Conservation (phyloP, 1,140 invertebrate genomes). For the Dolichoris vasculosae region DNA sequence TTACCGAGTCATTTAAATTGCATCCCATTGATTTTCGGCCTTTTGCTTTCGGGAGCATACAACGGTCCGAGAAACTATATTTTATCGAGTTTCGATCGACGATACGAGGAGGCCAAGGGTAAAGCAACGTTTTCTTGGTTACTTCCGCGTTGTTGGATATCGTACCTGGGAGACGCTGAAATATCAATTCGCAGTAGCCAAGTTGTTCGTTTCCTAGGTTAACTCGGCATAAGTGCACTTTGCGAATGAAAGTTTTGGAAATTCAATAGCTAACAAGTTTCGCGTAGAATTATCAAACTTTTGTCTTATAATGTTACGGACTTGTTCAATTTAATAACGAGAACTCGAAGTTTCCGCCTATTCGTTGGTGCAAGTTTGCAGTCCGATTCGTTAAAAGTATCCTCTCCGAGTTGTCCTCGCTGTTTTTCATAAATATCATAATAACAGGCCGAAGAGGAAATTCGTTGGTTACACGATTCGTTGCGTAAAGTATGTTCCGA, state of each 20-base stretch:
- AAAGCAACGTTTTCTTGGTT: no score
- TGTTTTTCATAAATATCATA: not conserved
- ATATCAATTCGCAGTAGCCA: conserved; percentile 1
- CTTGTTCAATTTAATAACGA: not conserved
- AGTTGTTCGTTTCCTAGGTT: not conserved
- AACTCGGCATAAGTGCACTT: not conserved
- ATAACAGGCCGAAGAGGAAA: not conserved
- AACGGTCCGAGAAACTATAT: no score
- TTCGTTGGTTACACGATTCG: not conserved
- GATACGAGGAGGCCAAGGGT: no score
- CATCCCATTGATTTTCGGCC: not conserved
- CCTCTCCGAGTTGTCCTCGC: not conserved
- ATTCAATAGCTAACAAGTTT: conserved; percentile 6
- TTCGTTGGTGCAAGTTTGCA: not conserved
- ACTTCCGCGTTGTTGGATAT: no score
- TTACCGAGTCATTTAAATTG: not conserved
- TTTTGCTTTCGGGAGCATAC: no score
- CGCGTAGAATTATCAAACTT: not conserved
- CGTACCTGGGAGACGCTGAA: not conserved
- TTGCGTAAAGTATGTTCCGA: not conserved
- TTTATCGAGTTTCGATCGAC: no score
- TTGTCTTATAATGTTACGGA: not conserved
- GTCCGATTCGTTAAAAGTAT: not conserved
- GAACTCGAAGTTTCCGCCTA: not conserved
- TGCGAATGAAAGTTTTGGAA: not conserved